Evolutionary conservation across 2,888 invertebrate genomes (phyloP).

Genomic region (Silvanus unidentatus): DNA sequence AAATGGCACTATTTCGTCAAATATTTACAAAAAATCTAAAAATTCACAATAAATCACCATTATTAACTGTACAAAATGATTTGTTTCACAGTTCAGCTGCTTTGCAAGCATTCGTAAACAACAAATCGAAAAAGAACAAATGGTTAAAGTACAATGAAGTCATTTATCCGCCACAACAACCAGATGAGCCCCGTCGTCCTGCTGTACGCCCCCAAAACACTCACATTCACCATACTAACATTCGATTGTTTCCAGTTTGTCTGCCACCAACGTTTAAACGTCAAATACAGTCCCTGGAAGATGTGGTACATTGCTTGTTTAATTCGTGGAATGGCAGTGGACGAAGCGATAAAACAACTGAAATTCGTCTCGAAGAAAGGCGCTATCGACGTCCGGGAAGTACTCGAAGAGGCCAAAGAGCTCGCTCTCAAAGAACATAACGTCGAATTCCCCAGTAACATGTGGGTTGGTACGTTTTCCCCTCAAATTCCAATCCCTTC

Average conservation of each 20-base stretch:
- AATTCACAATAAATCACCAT: no score
- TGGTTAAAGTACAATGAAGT: slow-evolving; percentile 60
- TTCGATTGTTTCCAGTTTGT: slow-evolving; percentile 63
- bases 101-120: no score
- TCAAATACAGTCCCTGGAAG: slow-evolving; percentile 87
- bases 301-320: slow-evolving; percentile 88
- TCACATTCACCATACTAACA: slow-evolving; percentile 1
- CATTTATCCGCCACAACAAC: slow-evolving; percentile 72
- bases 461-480: slow-evolving; percentile 83
- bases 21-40: no score
- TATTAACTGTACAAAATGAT: no score
- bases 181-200: slow-evolving; percentile 69
- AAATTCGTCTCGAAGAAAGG: slow-evolving; percentile 78
- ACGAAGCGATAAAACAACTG: slow-evolving; percentile 89
- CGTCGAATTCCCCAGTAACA: slow-evolving; percentile 90
- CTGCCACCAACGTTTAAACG: slow-evolving; percentile 75
- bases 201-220: slow-evolving; percentile 54
- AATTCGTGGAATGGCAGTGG: slow-evolving; percentile 86
- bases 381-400: slow-evolving; percentile 64
- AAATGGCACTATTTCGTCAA: no score
- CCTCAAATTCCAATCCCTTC: not conserved
- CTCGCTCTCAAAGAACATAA: slow-evolving; percentile 81
- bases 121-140: no score
- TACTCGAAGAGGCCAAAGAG: slow-evolving; percentile 83
- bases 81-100: no score